phyloP scores from a whole-genome alignment of 2,888 invertebrate species.

The Physocephala rufipes region DNA sequence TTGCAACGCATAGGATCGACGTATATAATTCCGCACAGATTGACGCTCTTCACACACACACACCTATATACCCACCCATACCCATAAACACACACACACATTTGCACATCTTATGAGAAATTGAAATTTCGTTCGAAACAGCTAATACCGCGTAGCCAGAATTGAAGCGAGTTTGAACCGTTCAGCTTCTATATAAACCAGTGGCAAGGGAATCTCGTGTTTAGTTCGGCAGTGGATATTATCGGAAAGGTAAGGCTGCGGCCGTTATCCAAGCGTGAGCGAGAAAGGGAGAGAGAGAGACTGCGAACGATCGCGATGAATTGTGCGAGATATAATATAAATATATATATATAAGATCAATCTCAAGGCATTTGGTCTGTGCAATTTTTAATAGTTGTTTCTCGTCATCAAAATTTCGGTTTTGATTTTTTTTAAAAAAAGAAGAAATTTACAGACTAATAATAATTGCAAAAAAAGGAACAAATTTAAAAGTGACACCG shows the following conservation, averaged over 20 bases:
- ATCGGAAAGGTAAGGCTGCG: slow-evolving; percentile 48
- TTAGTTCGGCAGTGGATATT: slow-evolving; percentile 64
- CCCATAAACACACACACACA: slow-evolving; percentile 18
- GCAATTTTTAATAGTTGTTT: slow-evolving; percentile 32
- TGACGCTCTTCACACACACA: slow-evolving; percentile 28
- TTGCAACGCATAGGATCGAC: neutral
- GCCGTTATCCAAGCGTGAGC: neutral
- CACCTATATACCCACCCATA: neutral
- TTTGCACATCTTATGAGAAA: slow-evolving; percentile 18
- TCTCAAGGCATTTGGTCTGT: slow-evolving; percentile 33
- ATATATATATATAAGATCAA: neutral
- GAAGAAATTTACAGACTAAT: slow-evolving; percentile 23
- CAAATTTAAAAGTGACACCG: neutral
- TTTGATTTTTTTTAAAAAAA: slow-evolving; percentile 29
- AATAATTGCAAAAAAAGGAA: slow-evolving; percentile 25
- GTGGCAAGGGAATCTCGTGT: slow-evolving; percentile 61
- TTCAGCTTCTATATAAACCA: slow-evolving; percentile 62
- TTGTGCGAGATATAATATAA: slow-evolving; percentile 7
- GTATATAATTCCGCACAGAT: slow-evolving; percentile 35
- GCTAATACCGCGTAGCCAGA: slow-evolving; percentile 47
- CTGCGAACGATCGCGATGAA: neutral
- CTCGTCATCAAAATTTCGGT: neutral
- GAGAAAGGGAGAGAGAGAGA: no score
- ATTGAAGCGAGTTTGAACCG: slow-evolving; percentile 45
- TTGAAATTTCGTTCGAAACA: slow-evolving; percentile 43